Evolutionary conservation across 2,797 vertebrate species (phyloP), one percentile per base, ranked within the genome.

Genomic region (Pseudochirops corinnae): DNA sequence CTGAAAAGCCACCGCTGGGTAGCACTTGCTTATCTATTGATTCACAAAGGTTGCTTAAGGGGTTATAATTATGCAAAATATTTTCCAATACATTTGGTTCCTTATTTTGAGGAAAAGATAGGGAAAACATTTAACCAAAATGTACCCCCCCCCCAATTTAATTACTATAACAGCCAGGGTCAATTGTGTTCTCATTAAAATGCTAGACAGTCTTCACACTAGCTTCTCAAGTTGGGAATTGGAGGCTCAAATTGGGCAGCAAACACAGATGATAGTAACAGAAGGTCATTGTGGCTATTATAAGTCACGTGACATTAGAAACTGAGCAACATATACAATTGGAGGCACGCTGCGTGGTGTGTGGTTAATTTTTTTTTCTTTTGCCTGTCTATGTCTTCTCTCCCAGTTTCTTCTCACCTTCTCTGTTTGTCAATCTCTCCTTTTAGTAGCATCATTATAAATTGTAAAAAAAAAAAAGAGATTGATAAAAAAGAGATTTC

Each of bases 181-280:
- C 90, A 55, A 96, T 94, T 92, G 93, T 93, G 95, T 91, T 94
- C 95, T 93, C 94, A 95, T 94, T 95, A 94, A 92, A 94, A 95
- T 52, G 95, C 50, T 26, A 91, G 90, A 92, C 56, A 94, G 96
- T 57, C 94, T 95, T 90, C 46, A 92, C 53, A 55, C 90, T 31
- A 12, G 87, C 82, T 94, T 92, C 58, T 60, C 28, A 0, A 57
- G 92, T 95, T 0, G 0, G 93, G 96, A 94, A 67, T 92, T 57
- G 18, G 91, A 95, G 93, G 74, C 92, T 90, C 90, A 95, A 56
- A 96, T 21, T 92, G 94, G 93, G 93, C 56, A 93, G 93, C 16
- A 26, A 94, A 12, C 60, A 62, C 90, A 50, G 57, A 56, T 52
- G 74, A 56, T 26, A 10, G 90, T 93, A 39, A 95, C 53, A 50